Evolutionary conservation across 2,888 invertebrate species (phyloP), one percentile per base, ranked within the genome.

Genomic region (Argynnis bischoffii): DNA sequence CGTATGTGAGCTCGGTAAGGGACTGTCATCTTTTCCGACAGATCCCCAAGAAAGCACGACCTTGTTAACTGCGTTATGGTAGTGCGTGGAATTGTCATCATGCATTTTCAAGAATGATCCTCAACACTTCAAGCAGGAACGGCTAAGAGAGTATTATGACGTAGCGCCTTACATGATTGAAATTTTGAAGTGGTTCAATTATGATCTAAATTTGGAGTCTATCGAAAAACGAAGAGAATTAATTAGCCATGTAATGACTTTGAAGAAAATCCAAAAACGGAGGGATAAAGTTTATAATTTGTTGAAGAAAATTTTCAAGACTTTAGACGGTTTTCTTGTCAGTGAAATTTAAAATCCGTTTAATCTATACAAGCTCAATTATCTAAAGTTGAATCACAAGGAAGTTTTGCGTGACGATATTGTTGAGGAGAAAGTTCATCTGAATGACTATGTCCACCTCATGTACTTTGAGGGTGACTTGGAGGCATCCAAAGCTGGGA

Each of bases 11-110:
- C n/a, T n/a, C n/a, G n/a, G n/a, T n/a, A n/a, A n/a, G n/a, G 84
- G 84, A 85, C 83, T 82, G 35, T 78, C 81, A 31, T 80, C 80
- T 5, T 71, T 81, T 65, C 81, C 82, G 8, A 64, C 82, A 41
- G 81, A 82, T 70, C 82, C 82, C 64, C 73, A 72, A 69, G 63
- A 69, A 50, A 73, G 71, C 0, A 74, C 75, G 5, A 74, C 77
- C 3, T 57, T 82, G 64, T 75, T 66, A 11, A 77, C 80, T 66
- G 81, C 82, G 5, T 66, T 82, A 64, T 82, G 82, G 82, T 82
- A 82, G 72, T 81, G 80, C 66, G 75, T 81, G n/a, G 81, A 81
- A 60, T 35, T 81, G 21, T 81, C 81, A 2, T 77, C 82, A 2
- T 57, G 65, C 57, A 74, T 82, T 66, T 82, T 81, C 61, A 81